Evolutionary conservation across 2,113 vertebrate species (phyloP), one percentile per base, ranked within the genome.

Genomic region (Shinisaurus crocodilurus): DNA sequence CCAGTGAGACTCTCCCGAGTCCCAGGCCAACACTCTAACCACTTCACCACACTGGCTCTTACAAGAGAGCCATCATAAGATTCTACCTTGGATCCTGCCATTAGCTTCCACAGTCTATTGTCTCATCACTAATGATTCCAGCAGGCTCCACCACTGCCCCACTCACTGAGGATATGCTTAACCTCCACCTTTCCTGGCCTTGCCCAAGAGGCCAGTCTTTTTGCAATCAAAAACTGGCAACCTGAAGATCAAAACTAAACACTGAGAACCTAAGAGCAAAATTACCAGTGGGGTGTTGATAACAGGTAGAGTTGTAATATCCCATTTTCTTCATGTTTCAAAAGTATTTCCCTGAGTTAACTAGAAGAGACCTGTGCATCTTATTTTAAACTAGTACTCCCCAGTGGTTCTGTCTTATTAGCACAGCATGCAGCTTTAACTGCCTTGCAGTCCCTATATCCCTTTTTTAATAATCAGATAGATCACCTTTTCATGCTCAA

Each of bases 391-490:
- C 3, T 15, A 50, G 37, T 15, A 27, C 25, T 43, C 43, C 15
- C 67, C 67, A n/a, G 45, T n/a, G 92, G 85, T 63, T 77, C 76
- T 50, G 34, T 48, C 70, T 93, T 43, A 37, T 86, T 67, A 92
- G 77, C 63, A 82, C 20, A 87, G 70, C 34, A 23, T 15, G 63
- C 63, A 72, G 9, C 25, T 89, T 86, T 85, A 40, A 43, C 40
- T 2, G 45, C 88, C 82, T 90, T 50, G 15, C 4, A 50, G 6
- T 72, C n/a, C 32, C 5, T n/a, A 29, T 79, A 6, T 0, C 18
- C 15, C 90, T 12, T 29, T 82, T 88, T 48, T 12, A 83, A 70
- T 27, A 65, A 37, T 43, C 76, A 75, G 29, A 48, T 0, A 25
- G 7, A 50, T 10, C 12, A 45, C 50, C 12, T 63, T 89, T 89